Conservation (phyloP, 2,888 invertebrate genomes). For the Lepetodrilus schrolli region DNA sequence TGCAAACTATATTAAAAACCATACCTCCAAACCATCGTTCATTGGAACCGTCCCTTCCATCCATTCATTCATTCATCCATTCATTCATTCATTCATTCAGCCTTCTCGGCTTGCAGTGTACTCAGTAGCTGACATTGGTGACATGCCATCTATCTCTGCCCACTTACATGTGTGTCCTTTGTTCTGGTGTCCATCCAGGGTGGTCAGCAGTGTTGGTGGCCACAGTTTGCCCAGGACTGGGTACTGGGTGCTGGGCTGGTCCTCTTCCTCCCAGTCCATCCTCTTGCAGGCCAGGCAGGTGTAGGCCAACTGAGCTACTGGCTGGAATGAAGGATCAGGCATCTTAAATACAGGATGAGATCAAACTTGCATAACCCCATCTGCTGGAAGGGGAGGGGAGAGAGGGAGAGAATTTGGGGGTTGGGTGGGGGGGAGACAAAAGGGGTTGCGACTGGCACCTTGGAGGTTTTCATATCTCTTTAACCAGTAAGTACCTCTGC, state of each 20-base stretch:
- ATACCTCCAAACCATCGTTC: too few relatives aligned
- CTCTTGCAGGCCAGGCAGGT: too few relatives aligned
- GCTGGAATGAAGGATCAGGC: constrained; percentile 16
- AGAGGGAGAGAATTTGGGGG: too few relatives aligned
- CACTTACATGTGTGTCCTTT: background rate
- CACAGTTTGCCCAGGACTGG: background rate
- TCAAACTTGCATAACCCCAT: constrained; percentile 21
- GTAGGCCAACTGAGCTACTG: too few relatives aligned
- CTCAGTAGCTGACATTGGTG: too few relatives aligned
- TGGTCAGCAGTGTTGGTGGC: background rate
- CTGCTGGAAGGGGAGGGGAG: constrained; percentile 6
- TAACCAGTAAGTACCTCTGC: background rate
- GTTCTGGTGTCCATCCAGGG: background rate
- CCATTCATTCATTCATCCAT: too few relatives aligned
- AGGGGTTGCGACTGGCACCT: background rate
- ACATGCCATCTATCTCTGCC: background rate
- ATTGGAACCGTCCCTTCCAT: too few relatives aligned
- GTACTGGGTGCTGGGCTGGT: too few relatives aligned
- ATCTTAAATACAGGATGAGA: constrained; percentile 24
- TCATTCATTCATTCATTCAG: too few relatives aligned
- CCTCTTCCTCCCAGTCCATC: too few relatives aligned
- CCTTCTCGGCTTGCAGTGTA: too few relatives aligned
- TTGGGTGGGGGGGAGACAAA: background rate
- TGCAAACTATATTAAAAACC: too few relatives aligned
- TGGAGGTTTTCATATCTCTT: background rate